Conservation (phyloP, 2,797 vertebrate species). For the Alectoris magna region DNA sequence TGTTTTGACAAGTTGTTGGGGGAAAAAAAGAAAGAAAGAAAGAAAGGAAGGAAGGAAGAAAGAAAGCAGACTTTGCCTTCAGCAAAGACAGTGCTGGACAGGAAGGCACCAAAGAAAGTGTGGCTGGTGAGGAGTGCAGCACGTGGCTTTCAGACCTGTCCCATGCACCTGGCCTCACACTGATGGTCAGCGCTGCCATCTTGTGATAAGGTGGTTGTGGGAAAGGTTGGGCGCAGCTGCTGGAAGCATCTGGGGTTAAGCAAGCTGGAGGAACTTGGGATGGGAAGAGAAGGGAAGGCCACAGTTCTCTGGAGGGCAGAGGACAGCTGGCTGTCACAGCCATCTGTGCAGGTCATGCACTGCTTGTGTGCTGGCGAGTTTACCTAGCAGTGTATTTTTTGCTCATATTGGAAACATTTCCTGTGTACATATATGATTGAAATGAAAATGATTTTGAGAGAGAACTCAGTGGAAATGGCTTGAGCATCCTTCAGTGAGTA, state of each 20-base stretch:
- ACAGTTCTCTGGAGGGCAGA: neutral
- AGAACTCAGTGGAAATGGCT: neutral
- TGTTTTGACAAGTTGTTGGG: neutral
- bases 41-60: neutral
- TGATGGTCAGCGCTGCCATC: constrained; percentile 54
- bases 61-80: neutral
- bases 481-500: neutral
- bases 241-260: neutral
- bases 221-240: neutral
- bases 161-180: neutral
- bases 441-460: neutral
- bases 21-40: neutral
- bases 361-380: neutral
- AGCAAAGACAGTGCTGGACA: fast-evolving
- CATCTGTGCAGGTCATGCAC: neutral
- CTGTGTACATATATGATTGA: neutral
- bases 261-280: neutral
- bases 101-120: neutral
- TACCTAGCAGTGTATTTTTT: neutral
- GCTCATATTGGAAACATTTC: neutral
- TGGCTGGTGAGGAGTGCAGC: neutral
- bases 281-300: neutral
- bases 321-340: neutral
- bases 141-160: neutral
- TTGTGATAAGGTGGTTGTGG: constrained; percentile 37